Evolutionary conservation across 1,140 invertebrate genomes (phyloP).

Genomic region (Helicoverpa armigera): DNA sequence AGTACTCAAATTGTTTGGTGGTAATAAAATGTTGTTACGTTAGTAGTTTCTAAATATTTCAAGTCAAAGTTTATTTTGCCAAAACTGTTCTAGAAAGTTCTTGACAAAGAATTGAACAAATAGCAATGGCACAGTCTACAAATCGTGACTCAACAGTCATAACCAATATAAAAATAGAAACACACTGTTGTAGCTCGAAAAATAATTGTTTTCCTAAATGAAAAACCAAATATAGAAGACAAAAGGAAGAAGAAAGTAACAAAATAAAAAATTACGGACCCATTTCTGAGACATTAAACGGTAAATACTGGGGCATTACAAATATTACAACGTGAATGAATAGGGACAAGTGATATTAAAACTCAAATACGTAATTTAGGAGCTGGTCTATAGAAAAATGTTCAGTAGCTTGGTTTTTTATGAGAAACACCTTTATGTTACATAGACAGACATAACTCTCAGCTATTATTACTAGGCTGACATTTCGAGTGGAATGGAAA

Average conservation of each 20-base stretch:
- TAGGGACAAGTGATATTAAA: conserved; percentile 28
- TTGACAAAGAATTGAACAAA: too few relatives aligned
- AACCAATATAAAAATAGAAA: too few relatives aligned
- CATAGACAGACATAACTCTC: conserved; percentile 24
- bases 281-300: conserved; percentile 15
- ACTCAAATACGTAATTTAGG: conserved; percentile 18
- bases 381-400: conserved; percentile 22
- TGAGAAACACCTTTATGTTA: background rate
- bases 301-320: conserved; percentile 11
- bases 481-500: conserved; percentile 25
- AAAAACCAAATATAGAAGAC: too few relatives aligned
- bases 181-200: background rate
- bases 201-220: background rate
- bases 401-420: conserved; percentile 9
- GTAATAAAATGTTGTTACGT: too few relatives aligned
- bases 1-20: too few relatives aligned
- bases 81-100: too few relatives aligned
- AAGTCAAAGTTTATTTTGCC: too few relatives aligned
- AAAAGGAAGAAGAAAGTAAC: background rate
- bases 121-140: too few relatives aligned
- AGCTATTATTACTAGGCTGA: conserved; percentile 12
- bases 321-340: conserved; percentile 21
- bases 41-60: too few relatives aligned
- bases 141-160: too few relatives aligned
- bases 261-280: conserved; percentile 26